Evolutionary conservation across 2,113 vertebrate genomes (phyloP), one percentile per base, ranked within the genome.

Genomic region (Edolisoma coerulescens): DNA sequence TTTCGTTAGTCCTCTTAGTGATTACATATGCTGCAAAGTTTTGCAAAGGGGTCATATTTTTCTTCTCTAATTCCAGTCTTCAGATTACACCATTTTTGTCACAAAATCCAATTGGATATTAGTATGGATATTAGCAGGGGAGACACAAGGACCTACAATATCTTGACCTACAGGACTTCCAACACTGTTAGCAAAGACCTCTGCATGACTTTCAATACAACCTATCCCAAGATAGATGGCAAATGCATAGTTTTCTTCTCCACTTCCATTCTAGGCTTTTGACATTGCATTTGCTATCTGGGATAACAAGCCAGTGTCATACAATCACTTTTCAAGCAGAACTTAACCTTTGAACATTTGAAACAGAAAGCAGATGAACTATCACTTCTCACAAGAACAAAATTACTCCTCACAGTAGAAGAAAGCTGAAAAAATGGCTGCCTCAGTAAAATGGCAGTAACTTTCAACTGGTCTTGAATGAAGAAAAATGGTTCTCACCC

Each of bases 401-500:
- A 85, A 92, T 42, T n/a, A 64, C 19, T 50, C 30, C 49, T 84
- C 37, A 16, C 5, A 57, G 23, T 6, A 68, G 21, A 79, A 64
- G 35, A 32, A 89, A 91, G 39, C 11, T 22, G 22, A 59, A 73
- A 73, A 83, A 86, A 85, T 4, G 7, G 23, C 28, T 26, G 35
- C 37, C 11, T 12, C 41, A 53, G 21, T 30, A 37, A 20, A 85
- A 64, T 2, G 3, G 65, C 50, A 69, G 21, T 15, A 49, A 83
- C 27, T 80, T 92, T 61, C 59, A 92, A 67, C 2, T 12, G 7
- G 16, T 82, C 49, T 70, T 12, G 47, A 50, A 80, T 8, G 45
- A 77, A 84, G 27, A 77, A 90, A 80, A 82, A 49, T 2, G 12
- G 5, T 84, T 97, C 99, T 99, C 98, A 99, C 99, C 99, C 96